Conservation (phyloP, 1,140 invertebrate genomes). For the Anastatus disparis region DNA sequence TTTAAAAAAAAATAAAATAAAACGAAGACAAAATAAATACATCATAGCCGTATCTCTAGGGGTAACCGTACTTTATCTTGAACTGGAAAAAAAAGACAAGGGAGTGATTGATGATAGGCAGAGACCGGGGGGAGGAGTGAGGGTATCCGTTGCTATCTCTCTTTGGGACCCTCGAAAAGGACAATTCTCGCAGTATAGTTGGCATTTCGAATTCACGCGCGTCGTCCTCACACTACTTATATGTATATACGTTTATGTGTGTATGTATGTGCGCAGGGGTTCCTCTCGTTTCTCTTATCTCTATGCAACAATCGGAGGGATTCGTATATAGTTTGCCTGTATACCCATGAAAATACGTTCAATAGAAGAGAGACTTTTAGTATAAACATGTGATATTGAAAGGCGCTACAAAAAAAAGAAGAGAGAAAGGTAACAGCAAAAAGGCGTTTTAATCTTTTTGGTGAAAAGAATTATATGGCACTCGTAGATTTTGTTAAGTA, state of each 20-base stretch:
- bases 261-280: too few relatives aligned
- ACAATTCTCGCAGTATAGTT: constrained; percentile 1
- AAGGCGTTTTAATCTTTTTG: too few relatives aligned
- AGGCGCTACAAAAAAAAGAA: background rate
- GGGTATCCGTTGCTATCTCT: background rate
- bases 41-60: constrained; percentile 17
- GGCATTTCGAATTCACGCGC: constrained; percentile 18
- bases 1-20: background rate
- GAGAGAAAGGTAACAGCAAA: too few relatives aligned
- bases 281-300: too few relatives aligned
- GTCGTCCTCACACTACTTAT: background rate
- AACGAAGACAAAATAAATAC: constrained; percentile 14
- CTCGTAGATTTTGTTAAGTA: too few relatives aligned
- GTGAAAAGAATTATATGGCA: too few relatives aligned
- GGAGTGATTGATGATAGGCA: constrained; percentile 21
- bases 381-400: background rate
- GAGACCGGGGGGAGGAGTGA: too few relatives aligned
- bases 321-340: too few relatives aligned
- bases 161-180: background rate
- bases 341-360: too few relatives aligned
- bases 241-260: too few relatives aligned
- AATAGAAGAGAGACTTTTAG: too few relatives aligned
- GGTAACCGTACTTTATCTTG: constrained; percentile 19
- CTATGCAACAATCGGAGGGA: too few relatives aligned
- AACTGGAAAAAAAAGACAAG: constrained; percentile 23